Evolutionary conservation across 2,888 invertebrate genomes (phyloP), one percentile per base, ranked within the genome.

Genomic region (Brachypterus glaber): DNA sequence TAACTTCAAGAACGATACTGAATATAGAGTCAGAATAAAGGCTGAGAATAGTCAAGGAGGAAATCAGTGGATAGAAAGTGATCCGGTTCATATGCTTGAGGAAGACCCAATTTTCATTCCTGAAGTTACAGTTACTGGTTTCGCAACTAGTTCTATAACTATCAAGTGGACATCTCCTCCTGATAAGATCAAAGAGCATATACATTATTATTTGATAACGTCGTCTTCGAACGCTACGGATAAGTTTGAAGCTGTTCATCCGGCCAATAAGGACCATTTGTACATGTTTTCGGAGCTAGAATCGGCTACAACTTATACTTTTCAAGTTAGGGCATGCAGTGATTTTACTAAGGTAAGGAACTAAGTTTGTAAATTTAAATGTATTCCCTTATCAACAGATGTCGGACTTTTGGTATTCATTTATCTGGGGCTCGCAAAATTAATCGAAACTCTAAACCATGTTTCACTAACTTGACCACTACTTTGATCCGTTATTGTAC

Each of bases 301-400:
- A 49, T 82, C 89, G 0, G 83, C 85, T 11, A 87, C 84, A 17
- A 81, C 77, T 17, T 90, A 90, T 53, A 72, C 76, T 44, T 88
- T 90, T 59, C 77, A 79, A 71, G 83, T 83, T 1, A 71, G 80
- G 17, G 86, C 90, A 1, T 89, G 91, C 55, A 87, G 82, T 39
- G 81, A 86, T 49, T 81, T 78, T 52, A 82, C 82, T 0, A 72
- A n/a, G n/a, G n/a, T n/a, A n/a, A n/a, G n/a, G n/a, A n/a, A n/a
- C n/a, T n/a, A n/a, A n/a, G n/a, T n/a, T n/a, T n/a, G n/a, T n/a
- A n/a, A n/a, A n/a, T n/a, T n/a, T n/a, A n/a, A n/a, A n/a, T n/a
- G n/a, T n/a, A n/a, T n/a, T n/a, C n/a, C n/a, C n/a, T n/a, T n/a
- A n/a, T n/a, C n/a, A n/a, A n/a, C n/a, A n/a, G n/a, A n/a, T n/a